phyloP scores from a whole-genome alignment of 2,888 invertebrate genomes.

The Argynnis bischoffii region DNA sequence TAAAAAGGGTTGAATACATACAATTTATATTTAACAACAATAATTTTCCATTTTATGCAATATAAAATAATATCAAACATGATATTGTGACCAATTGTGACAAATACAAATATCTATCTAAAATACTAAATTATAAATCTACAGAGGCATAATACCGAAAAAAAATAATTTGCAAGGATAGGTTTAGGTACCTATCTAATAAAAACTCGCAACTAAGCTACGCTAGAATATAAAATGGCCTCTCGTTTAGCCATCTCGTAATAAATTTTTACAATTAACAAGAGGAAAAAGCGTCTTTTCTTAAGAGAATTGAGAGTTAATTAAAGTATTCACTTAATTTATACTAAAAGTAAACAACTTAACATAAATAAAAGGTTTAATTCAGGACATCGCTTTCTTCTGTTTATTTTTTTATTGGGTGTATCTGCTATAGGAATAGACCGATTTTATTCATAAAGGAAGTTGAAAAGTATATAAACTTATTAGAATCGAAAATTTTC shows the following conservation, averaged over 20 bases:
- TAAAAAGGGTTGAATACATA: too few relatives aligned
- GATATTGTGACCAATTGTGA: too few relatives aligned
- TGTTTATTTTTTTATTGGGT: slow-evolving; percentile 1
- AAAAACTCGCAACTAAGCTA: slow-evolving; percentile 16
- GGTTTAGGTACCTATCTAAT: neutral
- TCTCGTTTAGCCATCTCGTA: slow-evolving; percentile 25
- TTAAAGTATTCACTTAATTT: slow-evolving; percentile 33
- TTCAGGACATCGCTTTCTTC: slow-evolving; percentile 4
- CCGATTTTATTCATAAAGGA: too few relatives aligned
- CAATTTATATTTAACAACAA: too few relatives aligned
- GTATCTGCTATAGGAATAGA: neutral
- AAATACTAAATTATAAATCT: too few relatives aligned
- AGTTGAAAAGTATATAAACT: too few relatives aligned
- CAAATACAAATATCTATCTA: too few relatives aligned
- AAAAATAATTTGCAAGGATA: neutral
- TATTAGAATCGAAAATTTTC: too few relatives aligned
- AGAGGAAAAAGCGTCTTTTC: slow-evolving; percentile 28
- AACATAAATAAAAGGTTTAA: slow-evolving; percentile 25
- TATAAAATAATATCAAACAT: too few relatives aligned
- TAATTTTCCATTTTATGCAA: too few relatives aligned
- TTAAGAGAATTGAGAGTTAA: slow-evolving; percentile 31
- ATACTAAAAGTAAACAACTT: slow-evolving; percentile 26
- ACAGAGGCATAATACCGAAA: neutral
- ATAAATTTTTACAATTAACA: slow-evolving; percentile 31
- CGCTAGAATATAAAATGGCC: slow-evolving; percentile 20